Evolutionary conservation across 2,888 invertebrate genomes (phyloP).

Genomic region (Scaptomyza reducta): DNA sequence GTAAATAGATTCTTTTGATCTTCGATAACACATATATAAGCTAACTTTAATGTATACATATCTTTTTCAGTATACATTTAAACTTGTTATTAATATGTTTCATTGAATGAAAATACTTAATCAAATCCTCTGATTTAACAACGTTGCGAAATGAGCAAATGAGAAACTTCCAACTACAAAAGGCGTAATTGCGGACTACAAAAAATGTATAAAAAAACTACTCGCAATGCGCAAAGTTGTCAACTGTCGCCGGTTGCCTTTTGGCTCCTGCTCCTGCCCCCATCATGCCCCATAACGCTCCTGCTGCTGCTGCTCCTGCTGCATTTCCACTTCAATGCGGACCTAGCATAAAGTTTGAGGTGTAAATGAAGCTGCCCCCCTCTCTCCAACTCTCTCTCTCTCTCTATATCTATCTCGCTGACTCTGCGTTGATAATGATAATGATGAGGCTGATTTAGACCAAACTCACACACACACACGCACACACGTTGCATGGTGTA

Average conservation of each 20-base stretch:
- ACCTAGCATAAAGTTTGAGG: constrained; percentile 42
- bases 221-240: constrained; percentile 43
- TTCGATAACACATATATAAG: no score
- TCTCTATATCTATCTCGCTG: neutral
- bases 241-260: constrained; percentile 32
- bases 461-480: constrained; percentile 14
- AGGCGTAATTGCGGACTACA: constrained; percentile 19
- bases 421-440: constrained; percentile 51
- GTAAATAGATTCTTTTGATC: no score
- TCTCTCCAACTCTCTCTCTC: neutral
- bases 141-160: constrained; percentile 25
- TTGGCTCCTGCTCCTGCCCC: neutral
- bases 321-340: constrained; percentile 54
- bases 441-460: constrained; percentile 74
- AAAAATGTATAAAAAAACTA: constrained; percentile 8
- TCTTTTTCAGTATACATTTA: no score
- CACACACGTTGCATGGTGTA: constrained; percentile 37
- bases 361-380: constrained; percentile 47
- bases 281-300: no score
- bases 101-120: neutral
- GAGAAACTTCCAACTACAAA: constrained; percentile 36
- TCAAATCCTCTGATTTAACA: neutral
- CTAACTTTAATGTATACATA: no score
- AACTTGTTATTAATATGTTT: no score
- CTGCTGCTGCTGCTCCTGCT: neutral